A percentile compares a stretch with the other conserved stretches of the same genome.
Conservation (phyloP, 2,888 invertebrate species). For the Petrolisthes manimaculis region DNA sequence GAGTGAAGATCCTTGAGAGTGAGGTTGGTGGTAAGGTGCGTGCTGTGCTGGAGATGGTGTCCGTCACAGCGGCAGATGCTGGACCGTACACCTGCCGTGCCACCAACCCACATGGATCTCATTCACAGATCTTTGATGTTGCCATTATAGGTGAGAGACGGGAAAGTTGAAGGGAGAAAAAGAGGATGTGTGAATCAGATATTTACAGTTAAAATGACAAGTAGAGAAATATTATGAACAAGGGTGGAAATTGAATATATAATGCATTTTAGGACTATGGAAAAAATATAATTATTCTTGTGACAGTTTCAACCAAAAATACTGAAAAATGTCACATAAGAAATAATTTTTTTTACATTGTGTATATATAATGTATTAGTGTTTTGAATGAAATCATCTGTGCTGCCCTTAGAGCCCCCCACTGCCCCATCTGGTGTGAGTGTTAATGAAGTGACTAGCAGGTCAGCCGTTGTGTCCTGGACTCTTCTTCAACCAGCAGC, state of each 20-base stretch:
- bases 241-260: not conserved
- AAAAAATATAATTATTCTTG: too few relatives aligned
- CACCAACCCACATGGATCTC: constrained; percentile 44
- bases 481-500: constrained; percentile 39
- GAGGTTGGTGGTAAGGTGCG: constrained; percentile 22
- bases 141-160: constrained; percentile 35
- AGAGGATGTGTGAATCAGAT: too few relatives aligned
- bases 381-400: too few relatives aligned
- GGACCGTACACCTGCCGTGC: constrained; percentile 50
- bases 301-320: too few relatives aligned
- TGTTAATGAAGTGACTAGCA: constrained; percentile 45
- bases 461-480: constrained; percentile 47
- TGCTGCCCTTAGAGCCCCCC: constrained; percentile 40
- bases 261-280: not conserved
- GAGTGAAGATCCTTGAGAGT: constrained; percentile 19
- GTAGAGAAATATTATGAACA: too few relatives aligned
- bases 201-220: too few relatives aligned
- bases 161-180: too few relatives aligned
- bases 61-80: constrained; percentile 37
- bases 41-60: constrained; percentile 38
- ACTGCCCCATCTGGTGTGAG: constrained; percentile 39
- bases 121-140: constrained; percentile 30
- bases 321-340: too few relatives aligned
- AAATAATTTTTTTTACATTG: too few relatives aligned
- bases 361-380: too few relatives aligned